Conservation (phyloP, 2,113 vertebrate species). For the Cinclus cinclus region DNA sequence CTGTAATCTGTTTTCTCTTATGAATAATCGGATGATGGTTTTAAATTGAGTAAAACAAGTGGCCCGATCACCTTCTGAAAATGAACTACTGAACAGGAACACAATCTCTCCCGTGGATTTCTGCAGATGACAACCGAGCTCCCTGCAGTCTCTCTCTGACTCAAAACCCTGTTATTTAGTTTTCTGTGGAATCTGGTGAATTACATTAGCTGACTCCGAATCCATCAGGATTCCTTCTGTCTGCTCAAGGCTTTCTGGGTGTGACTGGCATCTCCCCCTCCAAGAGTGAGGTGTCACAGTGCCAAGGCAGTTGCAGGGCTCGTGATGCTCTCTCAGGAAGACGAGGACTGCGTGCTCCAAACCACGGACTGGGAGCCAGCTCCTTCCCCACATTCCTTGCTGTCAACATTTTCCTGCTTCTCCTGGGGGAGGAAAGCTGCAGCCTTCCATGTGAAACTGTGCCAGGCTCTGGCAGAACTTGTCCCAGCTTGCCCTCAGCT, state of each 20-base stretch:
- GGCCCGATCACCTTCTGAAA: background rate
- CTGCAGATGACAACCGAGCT: background rate
- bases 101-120: background rate
- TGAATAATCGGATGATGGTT: background rate
- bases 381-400: background rate
- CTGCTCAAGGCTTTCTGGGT: background rate
- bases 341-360: background rate
- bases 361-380: background rate
- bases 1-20: background rate
- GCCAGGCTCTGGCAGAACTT: background rate
- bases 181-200: background rate
- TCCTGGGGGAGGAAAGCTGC: background rate
- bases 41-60: slow-evolving; percentile 34
- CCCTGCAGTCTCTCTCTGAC: background rate
- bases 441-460: rapidly evolving
- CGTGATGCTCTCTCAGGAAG: background rate
- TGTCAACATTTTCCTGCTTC: background rate
- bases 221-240: background rate
- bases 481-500: background rate
- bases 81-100: slow-evolving; percentile 13
- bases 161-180: background rate
- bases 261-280: rapidly evolving
- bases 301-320: background rate
- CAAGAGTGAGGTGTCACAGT: rapidly evolving
- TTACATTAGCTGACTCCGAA: background rate